Evolutionary conservation across 2,797 vertebrate species (phyloP), one percentile per base, ranked within the genome.

Genomic region (Mastacembelus armatus): DNA sequence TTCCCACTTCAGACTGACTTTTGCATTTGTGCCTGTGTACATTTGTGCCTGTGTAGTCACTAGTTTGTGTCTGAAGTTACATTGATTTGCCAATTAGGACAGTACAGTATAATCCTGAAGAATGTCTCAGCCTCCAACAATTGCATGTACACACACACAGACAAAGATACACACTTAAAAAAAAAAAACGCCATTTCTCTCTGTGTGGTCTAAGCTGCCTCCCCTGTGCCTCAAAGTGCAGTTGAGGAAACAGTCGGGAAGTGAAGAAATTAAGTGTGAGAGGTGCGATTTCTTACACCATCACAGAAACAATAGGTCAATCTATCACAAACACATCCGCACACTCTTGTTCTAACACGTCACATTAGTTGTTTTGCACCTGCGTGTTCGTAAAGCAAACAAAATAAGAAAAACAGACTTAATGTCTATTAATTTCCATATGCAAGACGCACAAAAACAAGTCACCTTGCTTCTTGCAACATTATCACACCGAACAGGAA

Each of bases 201-300:
- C 22, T 69, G 59, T 71, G 76, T 50, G 66, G 71, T 77, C 62
- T 76, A 4, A 67, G 52, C 77, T 40, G 71, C 62, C 61, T 82
- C 80, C 73, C 79, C 72, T 64, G 68, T 58, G 77, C 60, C 63
- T 78, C 24, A 18, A n/a, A 63, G 57, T 50, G 64, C 67, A 43
- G 69, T 65, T 40, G 60, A 67, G 65, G 47, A 83, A 50, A 70
- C 68, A 63, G 66, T 57, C 51, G 15, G 50, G 36, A 54, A 42
- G 44, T 69, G 51, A 61, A 54, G 61, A 66, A 56, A 57, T 11
- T 35, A 66, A 58, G 76, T 60, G 56, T 14, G 61, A 78, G 70
- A 71, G 69, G 63, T 77, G 77, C 14, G 67, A 88, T 74, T 84
- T 89, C 80, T 85, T 74, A 40, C 86, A 82, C 84, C 69, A 82